Evolutionary conservation across 2,888 invertebrate genomes (phyloP).

Genomic region (Congeria kusceri): DNA sequence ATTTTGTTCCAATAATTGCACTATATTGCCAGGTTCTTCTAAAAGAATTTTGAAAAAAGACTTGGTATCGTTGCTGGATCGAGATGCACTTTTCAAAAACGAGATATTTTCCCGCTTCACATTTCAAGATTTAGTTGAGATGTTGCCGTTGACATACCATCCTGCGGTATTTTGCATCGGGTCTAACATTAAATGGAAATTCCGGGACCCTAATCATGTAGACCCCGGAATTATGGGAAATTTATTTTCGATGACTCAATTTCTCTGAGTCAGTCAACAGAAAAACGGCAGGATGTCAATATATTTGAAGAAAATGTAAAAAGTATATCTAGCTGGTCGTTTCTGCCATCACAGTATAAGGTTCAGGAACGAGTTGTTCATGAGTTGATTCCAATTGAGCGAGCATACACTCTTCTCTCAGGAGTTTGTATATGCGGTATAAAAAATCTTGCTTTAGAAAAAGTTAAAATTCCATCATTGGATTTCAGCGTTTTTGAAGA

Average conservation of each 20-base stretch:
- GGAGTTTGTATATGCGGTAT: not conserved
- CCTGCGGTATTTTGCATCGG: not conserved
- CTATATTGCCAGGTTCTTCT: slow-evolving; percentile 3
- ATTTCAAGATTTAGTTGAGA: not conserved
- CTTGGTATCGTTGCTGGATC: not conserved
- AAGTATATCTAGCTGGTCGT: not conserved
- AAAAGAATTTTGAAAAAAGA: not conserved
- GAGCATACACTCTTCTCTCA: not conserved
- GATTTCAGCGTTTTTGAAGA: not conserved
- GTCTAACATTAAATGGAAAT: not conserved
- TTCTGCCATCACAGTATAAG: not conserved
- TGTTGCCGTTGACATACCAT: not conserved
- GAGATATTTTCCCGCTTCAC: not conserved
- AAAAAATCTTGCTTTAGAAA: not conserved
- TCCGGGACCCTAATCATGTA: not conserved
- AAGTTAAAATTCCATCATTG: slow-evolving; percentile 2
- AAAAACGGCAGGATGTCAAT: not conserved
- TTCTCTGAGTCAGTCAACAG: no score
- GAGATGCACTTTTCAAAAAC: not conserved
- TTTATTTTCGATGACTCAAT: not conserved
- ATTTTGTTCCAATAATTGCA: slow-evolving; percentile 4
- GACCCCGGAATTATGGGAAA: not conserved
- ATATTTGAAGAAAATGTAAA: not conserved
- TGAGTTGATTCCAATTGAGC: slow-evolving; percentile 1
- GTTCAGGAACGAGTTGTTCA: not conserved